Percentiles rank a stretch among this genome's conserved stretches.
phyloP scores from a whole-genome alignment of 2,797 vertebrate genomes.

The Leucoraja ocellata region DNA sequence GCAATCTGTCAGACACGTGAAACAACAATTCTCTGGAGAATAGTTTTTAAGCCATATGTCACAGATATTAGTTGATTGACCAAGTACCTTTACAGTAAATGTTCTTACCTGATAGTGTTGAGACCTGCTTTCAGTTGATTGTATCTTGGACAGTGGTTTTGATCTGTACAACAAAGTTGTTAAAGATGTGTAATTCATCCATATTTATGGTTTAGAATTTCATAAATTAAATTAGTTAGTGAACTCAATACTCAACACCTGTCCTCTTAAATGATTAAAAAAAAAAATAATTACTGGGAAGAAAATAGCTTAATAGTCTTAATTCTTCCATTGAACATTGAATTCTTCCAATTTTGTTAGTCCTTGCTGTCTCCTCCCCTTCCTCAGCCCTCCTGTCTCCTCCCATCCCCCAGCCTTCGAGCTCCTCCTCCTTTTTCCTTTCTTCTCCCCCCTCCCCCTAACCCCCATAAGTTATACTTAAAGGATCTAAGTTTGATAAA shows the following conservation, averaged over 20 bases:
- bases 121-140: constrained; percentile 69
- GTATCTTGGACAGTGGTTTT: constrained; percentile 68
- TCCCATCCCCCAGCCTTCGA: too few species aligned
- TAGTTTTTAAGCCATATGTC: too few species aligned
- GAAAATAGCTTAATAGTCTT: not conserved
- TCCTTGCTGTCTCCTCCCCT: too few species aligned
- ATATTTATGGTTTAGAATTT: not conserved
- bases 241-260: not conserved
- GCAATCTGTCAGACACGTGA: constrained; percentile 62
- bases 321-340: too few species aligned
- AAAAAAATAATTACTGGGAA: not conserved
- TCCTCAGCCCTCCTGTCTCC: too few species aligned
- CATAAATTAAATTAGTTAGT: not conserved
- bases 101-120: constrained; percentile 79
- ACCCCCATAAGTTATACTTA: too few species aligned
- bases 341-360: too few species aligned
- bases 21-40: not conserved
- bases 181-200: not conserved
- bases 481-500: too few species aligned
- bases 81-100: not conserved
- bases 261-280: not conserved
- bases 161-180: constrained; percentile 57
- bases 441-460: too few species aligned
- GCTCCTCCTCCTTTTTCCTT: too few species aligned
- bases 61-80: not conserved